Percentiles rank a stretch among this genome's conserved stretches.
These are phyloP conservation scores for Drosophila auraria DNA, from an alignment of 1,140 invertebrate genomes.

Conservation along the genomic window DNA sequence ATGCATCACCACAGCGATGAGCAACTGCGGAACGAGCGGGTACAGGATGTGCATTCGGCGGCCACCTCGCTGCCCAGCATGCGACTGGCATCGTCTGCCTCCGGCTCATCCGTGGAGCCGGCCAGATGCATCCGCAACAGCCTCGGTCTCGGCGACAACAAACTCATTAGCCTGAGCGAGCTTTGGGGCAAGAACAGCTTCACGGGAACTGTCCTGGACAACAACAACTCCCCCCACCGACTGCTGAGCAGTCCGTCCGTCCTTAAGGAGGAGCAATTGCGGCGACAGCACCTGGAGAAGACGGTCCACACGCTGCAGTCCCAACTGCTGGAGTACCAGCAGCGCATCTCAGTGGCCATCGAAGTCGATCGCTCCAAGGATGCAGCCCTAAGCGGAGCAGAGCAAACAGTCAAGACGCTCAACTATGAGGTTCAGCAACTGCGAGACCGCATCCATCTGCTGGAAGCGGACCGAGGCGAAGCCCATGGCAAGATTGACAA, in stretches of 20 bases:
- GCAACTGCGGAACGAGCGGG: slow-evolving; percentile 38
- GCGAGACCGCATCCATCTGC: slow-evolving; percentile 52
- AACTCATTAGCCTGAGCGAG: slow-evolving; percentile 86
- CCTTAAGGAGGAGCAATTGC: slow-evolving; percentile 91
- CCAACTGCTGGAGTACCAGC: slow-evolving; percentile 90
- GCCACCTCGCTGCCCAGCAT: slow-evolving; percentile 66
- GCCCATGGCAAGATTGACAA: slow-evolving; percentile 49
- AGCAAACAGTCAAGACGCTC: slow-evolving; percentile 85
- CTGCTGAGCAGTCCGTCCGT: slow-evolving; percentile 24
- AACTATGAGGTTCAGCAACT: slow-evolving; percentile 67
- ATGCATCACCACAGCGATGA: slow-evolving; percentile 65
- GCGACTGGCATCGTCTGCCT: slow-evolving; percentile 36
- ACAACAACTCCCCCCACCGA: slow-evolving; percentile 14
- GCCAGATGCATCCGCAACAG: slow-evolving; percentile 11
- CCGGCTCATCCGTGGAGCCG: slow-evolving; percentile 24
- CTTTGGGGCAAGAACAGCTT: slow-evolving; percentile 86
- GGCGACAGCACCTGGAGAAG: slow-evolving; percentile 90
- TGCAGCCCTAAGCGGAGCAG: slow-evolving; percentile 88
- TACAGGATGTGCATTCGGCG: slow-evolving; percentile 30
- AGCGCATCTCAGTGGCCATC: slow-evolving; percentile 91
- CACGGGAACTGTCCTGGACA: slow-evolving; percentile 52
- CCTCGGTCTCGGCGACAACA: slow-evolving; percentile 27
- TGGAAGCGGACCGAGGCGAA: slow-evolving; percentile 69
- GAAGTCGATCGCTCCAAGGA: slow-evolving; percentile 91
- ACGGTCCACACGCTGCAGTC: slow-evolving; percentile 91